Conservation (phyloP, 2,113 vertebrate genomes). For the Lutjanus erythropterus region DNA sequence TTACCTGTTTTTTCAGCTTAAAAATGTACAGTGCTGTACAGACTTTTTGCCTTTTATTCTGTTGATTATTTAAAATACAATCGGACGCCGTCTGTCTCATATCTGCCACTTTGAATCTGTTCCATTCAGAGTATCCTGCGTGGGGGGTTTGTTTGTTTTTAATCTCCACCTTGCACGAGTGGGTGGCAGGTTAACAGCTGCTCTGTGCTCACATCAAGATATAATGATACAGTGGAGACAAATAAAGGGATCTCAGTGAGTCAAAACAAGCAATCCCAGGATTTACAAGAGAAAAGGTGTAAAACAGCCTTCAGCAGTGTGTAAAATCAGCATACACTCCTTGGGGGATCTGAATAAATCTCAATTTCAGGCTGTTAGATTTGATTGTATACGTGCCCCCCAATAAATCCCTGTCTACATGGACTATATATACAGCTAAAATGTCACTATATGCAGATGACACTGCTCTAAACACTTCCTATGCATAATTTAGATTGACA, state of each 20-base stretch:
- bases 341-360: not conserved
- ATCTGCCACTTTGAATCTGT: not conserved
- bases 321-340: constrained; percentile 6
- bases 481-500: not conserved
- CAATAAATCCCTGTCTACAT: not conserved
- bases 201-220: constrained; percentile 25
- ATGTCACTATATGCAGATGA: constrained; percentile 39
- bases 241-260: constrained; percentile 13
- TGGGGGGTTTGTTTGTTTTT: constrained; percentile 24
- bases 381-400: not conserved
- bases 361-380: not conserved
- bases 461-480: not conserved
- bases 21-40: not conserved
- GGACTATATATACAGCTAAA: not conserved
- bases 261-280: constrained; percentile 11
- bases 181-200: constrained; percentile 26
- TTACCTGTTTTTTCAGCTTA: not conserved
- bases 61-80: constrained; percentile 3
- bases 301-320: not conserved
- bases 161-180: constrained; percentile 20
- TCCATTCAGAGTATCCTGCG: not conserved
- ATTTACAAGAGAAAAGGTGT: not conserved
- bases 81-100: not conserved
- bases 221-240: constrained; percentile 20
- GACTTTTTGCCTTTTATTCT: not conserved